These are phyloP conservation scores for Sus scrofa DNA, from an alignment of 2,113 vertebrate species.

Conservation along the genomic window T2T-Sscrofa CM000813.6:128133001-128133500, in stretches of 20 bases:
- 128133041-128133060: slow-evolving; percentile 45
- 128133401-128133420: background rate
- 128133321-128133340: background rate
- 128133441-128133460: background rate
- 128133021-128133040: slow-evolving; percentile 13
- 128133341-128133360: background rate
- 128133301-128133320: background rate
- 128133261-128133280: background rate
- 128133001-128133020: slow-evolving; percentile 11
- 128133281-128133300: background rate
- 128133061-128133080: slow-evolving; percentile 52
- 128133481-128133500: background rate
- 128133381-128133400: background rate
- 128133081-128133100: background rate
- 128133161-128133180: slow-evolving; percentile 38
- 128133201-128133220: background rate
- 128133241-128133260: background rate
- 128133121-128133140: slow-evolving; percentile 15
- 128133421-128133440: background rate
- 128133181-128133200: slow-evolving; percentile 54
- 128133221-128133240: background rate
- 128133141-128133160: slow-evolving; percentile 28
- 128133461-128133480: background rate
- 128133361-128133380: background rate
- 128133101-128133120: slow-evolving; percentile 47